These are phyloP conservation scores for Papilio dardanus DNA, from an alignment of 1,140 invertebrate species.

Conservation along the genomic window DNA sequence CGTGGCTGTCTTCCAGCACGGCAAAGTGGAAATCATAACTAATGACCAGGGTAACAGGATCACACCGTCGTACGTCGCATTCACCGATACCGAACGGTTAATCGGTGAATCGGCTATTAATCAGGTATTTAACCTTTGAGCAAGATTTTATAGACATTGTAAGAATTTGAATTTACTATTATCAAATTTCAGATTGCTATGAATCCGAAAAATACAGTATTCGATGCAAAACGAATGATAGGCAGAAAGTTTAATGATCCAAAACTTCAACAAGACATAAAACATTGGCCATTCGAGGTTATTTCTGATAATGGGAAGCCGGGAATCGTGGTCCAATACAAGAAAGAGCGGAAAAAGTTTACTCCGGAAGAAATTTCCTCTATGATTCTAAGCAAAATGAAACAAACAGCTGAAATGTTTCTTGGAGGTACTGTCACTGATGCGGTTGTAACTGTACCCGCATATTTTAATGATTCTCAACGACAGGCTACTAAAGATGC, in stretches of 20 bases:
- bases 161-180: constrained; percentile 2
- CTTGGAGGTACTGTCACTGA: constrained; percentile 84
- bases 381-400: constrained; percentile 90
- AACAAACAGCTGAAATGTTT: constrained; percentile 88
- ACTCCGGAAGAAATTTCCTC: constrained; percentile 94
- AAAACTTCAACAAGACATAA: constrained; percentile 89
- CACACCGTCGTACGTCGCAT: constrained; percentile 95
- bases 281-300: constrained; percentile 92
- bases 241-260: constrained; percentile 90
- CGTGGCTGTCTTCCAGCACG: constrained; percentile 91
- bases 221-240: constrained; percentile 92
- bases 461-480: constrained; percentile 87
- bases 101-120: constrained; percentile 93
- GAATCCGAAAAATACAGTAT: constrained; percentile 93
- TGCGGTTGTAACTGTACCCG: constrained; percentile 88
- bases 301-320: constrained; percentile 87
- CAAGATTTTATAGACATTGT: neutral
- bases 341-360: constrained; percentile 89
- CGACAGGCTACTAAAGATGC: constrained; percentile 89
- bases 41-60: constrained; percentile 96
- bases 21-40: constrained; percentile 95
- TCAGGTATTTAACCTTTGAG: constrained; percentile 79
- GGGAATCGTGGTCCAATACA: constrained; percentile 90
- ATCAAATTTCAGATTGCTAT: constrained; percentile 84
- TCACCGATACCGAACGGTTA: constrained; percentile 93